Evolutionary conservation across 92 coral and sea anemone species (phyloP).

Genomic region (Porites divaricata): DNA sequence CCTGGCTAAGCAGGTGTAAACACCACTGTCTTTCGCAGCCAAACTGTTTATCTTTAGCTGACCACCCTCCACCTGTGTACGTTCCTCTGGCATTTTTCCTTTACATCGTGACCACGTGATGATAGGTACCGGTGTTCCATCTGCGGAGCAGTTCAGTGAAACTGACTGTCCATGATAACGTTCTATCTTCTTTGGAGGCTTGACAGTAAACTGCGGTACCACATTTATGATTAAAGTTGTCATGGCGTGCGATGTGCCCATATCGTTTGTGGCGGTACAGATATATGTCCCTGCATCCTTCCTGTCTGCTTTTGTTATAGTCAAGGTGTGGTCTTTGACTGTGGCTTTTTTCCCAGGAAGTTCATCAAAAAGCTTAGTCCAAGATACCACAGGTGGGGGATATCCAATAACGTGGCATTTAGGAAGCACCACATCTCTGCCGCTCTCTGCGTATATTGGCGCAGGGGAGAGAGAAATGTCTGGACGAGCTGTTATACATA

Average conservation of each 20-base stretch:
- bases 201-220: slow-evolving; percentile 44
- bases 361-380: slow-evolving; percentile 56
- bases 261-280: slow-evolving; percentile 55
- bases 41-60: too few species aligned
- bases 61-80: too few species aligned
- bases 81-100: too few species aligned
- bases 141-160: slow-evolving; percentile 4
- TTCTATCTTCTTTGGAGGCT: too few species aligned
- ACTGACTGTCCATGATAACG: too few species aligned
- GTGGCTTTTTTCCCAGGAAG: slow-evolving; percentile 40
- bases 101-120: too few species aligned
- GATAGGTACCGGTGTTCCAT: too few species aligned
- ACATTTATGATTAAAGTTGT: slow-evolving; percentile 46
- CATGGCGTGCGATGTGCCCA: slow-evolving; percentile 61
- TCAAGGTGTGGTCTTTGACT: slow-evolving; percentile 47
- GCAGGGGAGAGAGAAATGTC: slow-evolving; percentile 14
- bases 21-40: too few species aligned
- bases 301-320: slow-evolving; percentile 50
- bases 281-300: slow-evolving; percentile 66
- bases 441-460: slow-evolving; percentile 32
- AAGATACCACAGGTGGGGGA: slow-evolving; percentile 59
- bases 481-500: slow-evolving; percentile 16
- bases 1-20: too few species aligned
- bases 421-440: slow-evolving; percentile 25
- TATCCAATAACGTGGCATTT: slow-evolving; percentile 61